A percentile compares a stretch with the other conserved stretches of the same genome.
phyloP scores from a whole-genome alignment of 2,888 invertebrate species.

The Pollenia labialis region DNA sequence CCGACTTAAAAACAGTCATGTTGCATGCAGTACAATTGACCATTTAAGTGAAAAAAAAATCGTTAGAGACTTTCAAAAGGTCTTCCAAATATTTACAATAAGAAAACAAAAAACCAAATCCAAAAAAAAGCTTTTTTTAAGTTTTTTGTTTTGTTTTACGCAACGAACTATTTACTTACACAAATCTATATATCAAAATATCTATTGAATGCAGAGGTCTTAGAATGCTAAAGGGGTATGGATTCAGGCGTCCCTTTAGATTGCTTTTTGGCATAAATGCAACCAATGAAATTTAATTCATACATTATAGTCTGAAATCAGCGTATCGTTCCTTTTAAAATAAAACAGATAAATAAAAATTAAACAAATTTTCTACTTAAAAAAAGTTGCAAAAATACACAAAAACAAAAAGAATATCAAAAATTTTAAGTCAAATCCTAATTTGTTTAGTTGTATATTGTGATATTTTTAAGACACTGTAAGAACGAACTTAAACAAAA shows the following conservation, averaged over 20 bases:
- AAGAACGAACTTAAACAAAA: background rate
- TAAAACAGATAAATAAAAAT: slow-evolving; percentile 55
- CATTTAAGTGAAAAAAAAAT: slow-evolving; percentile 68
- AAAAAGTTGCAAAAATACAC: slow-evolving; percentile 25
- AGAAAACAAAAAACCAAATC: slow-evolving; percentile 23
- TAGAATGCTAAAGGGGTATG: background rate
- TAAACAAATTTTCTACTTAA: slow-evolving; percentile 52
- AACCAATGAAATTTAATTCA: slow-evolving; percentile 53
- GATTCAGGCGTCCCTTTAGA: background rate
- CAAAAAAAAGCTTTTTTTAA: slow-evolving; percentile 14
- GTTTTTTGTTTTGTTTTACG: slow-evolving; percentile 39
- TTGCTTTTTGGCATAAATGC: slow-evolving; percentile 5
- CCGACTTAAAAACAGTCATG: slow-evolving; percentile 90
- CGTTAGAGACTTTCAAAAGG: slow-evolving; percentile 74
- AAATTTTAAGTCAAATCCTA: slow-evolving; percentile 51
- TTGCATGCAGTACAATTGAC: slow-evolving; percentile 87
- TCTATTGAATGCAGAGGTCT: slow-evolving; percentile 18
- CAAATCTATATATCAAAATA: background rate
- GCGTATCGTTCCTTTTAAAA: slow-evolving; percentile 72
- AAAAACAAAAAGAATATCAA: slow-evolving; percentile 40
- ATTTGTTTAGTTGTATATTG: slow-evolving; percentile 62
- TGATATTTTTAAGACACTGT: slow-evolving; percentile 64
- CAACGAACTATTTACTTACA: slow-evolving; percentile 60
- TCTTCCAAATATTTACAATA: slow-evolving; percentile 77
- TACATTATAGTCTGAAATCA: slow-evolving; percentile 69